These are phyloP conservation scores for Gymnocheta viridis DNA, from an alignment of 2,888 invertebrate species.

Conservation along the genomic window DNA sequence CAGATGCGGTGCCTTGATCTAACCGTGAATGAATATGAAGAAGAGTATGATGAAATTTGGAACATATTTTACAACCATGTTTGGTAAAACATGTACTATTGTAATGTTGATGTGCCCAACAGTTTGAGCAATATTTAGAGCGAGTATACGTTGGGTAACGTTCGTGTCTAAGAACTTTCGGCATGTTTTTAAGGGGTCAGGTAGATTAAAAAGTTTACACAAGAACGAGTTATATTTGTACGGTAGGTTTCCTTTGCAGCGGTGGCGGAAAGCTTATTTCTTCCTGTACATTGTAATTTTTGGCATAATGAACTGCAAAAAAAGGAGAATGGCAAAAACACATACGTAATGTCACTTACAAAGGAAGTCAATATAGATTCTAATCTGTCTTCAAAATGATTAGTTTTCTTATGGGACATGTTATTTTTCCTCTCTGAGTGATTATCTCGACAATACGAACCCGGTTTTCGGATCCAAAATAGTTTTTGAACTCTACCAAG, in stretches of 20 bases:
- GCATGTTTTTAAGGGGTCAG: neutral
- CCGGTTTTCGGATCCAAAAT: neutral
- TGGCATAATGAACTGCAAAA: neutral
- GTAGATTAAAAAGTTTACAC: neutral
- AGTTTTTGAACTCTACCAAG: conserved; percentile 4
- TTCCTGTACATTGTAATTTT: neutral
- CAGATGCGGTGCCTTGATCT: neutral
- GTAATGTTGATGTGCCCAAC: conserved; percentile 27
- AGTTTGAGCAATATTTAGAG: conserved; percentile 18
- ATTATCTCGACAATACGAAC: too few species aligned
- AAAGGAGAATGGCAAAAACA: neutral
- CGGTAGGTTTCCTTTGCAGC: neutral
- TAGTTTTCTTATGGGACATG: too few species aligned
- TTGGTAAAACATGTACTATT: conserved; percentile 12
- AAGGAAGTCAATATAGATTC: too few species aligned
- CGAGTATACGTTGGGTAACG: neutral
- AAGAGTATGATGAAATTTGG: neutral
- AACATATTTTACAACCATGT: conserved; percentile 9
- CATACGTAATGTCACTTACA: too few species aligned
- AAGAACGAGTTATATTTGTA: neutral
- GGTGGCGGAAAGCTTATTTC: too few species aligned
- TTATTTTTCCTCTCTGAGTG: too few species aligned
- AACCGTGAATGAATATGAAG: neutral
- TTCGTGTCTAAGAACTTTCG: neutral
- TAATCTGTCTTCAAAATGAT: too few species aligned